These are phyloP conservation scores for Drosophila siamana DNA, from an alignment of 2,888 invertebrate species.

Conservation along the genomic window DNA sequence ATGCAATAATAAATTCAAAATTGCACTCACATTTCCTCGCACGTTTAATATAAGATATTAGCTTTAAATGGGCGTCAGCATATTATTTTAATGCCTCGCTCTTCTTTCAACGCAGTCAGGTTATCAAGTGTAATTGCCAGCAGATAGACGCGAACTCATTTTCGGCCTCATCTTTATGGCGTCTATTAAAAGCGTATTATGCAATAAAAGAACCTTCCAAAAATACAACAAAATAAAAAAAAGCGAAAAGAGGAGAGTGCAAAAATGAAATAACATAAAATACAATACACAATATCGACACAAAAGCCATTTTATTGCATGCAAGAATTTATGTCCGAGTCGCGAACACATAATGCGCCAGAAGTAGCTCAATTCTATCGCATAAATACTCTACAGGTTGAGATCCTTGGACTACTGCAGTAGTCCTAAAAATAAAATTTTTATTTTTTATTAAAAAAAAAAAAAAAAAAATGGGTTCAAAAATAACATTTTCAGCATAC, in stretches of 20 bases:
- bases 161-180: conserved; percentile 36
- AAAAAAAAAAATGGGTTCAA: too few relatives aligned
- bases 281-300: conserved; percentile 60
- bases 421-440: too few relatives aligned
- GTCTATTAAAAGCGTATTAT: conserved; percentile 66
- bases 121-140: conserved; percentile 48
- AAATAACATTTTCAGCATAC: neutral
- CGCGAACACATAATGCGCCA: conserved; percentile 16
- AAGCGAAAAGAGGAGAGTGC: conserved; percentile 1
- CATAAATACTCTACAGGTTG: conserved; percentile 16
- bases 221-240: conserved; percentile 21
- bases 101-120: neutral
- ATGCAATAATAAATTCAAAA: conserved; percentile 35
- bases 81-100: conserved; percentile 18
- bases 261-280: conserved; percentile 45
- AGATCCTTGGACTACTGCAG: neutral
- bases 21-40: conserved; percentile 14
- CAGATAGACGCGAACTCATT: conserved; percentile 30
- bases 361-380: conserved; percentile 19
- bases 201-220: conserved; percentile 40
- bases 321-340: conserved; percentile 55
- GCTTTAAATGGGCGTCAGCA: conserved; percentile 2
- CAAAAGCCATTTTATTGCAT: conserved; percentile 67
- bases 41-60: conserved; percentile 32
- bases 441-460: too few relatives aligned